Evolutionary conservation across 92 coral and sea anemone species (phyloP).

Genomic region (Anthopleura xanthogrammica): DNA sequence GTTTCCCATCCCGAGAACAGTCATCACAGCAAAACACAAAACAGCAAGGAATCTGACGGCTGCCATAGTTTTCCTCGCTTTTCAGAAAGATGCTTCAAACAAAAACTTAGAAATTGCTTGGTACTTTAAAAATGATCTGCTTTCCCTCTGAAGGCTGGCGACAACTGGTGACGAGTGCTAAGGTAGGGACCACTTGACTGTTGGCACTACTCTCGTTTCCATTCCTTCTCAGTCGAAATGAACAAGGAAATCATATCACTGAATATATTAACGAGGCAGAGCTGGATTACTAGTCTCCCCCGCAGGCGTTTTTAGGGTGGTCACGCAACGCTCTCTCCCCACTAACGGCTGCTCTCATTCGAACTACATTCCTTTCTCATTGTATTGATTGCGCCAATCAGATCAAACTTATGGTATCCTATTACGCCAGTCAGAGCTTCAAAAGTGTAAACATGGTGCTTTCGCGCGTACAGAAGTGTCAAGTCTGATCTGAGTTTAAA

Average conservation of each 20-base stretch:
- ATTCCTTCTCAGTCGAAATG: not conserved
- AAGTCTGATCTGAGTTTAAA: no score
- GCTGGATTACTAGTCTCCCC: no score
- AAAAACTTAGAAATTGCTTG: not conserved
- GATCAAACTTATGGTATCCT: no score
- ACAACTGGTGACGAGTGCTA: not conserved
- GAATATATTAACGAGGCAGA: not conserved
- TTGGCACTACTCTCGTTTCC: not conserved
- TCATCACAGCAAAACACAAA: not conserved
- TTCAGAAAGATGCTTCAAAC: not conserved
- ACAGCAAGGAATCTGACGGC: not conserved
- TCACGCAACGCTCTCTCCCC: no score
- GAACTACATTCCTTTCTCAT: no score
- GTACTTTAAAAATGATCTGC: not conserved
- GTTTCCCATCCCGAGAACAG: not conserved
- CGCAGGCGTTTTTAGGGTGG: no score
- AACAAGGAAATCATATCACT: not conserved
- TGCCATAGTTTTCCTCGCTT: not conserved
- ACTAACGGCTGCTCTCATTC: no score
- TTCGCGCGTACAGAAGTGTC: no score
- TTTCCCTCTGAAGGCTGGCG: not conserved
- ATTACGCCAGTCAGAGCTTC: no score
- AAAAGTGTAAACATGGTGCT: no score
- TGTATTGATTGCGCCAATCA: no score
- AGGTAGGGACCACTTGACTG: not conserved